Conservation (phyloP, 2,113 vertebrate genomes). For the Planiliza haematocheilus region DNA sequence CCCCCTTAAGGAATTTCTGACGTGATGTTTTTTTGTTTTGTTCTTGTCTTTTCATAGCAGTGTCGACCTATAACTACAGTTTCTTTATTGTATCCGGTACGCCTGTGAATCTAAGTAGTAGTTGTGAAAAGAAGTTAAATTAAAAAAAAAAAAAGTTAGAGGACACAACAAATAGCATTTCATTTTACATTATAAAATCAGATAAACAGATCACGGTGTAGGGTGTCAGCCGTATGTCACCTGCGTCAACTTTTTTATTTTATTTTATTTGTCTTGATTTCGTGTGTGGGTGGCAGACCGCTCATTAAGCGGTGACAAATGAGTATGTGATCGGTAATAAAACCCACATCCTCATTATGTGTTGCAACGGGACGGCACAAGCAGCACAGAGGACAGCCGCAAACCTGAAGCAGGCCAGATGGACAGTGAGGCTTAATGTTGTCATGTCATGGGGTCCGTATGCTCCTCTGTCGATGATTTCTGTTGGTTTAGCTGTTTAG, state of each 20-base stretch:
- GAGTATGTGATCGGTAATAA: slow-evolving; percentile 33
- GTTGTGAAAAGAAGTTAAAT: neutral
- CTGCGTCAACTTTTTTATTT: slow-evolving; percentile 2
- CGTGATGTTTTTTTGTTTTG: neutral
- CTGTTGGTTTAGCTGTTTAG: slow-evolving; percentile 41
- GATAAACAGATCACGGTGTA: slow-evolving; percentile 7
- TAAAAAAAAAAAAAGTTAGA: neutral
- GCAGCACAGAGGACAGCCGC: slow-evolving; percentile 3
- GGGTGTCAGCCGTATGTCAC: slow-evolving; percentile 44
- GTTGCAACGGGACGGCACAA: neutral
- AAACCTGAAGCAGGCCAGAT: slow-evolving; percentile 33
- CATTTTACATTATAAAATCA: neutral
- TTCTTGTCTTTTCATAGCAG: neutral
- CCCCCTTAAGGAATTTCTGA: slow-evolving; percentile 32
- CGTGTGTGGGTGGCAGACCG: slow-evolving; percentile 29
- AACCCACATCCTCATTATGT: slow-evolving; percentile 26
- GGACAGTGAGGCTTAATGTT: slow-evolving; percentile 39
- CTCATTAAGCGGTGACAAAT: slow-evolving; percentile 55
- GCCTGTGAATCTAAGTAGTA: neutral
- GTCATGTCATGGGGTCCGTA: slow-evolving; percentile 42
- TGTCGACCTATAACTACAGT: slow-evolving; percentile 19
- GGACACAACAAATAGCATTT: slow-evolving; percentile 1
- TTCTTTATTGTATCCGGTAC: neutral
- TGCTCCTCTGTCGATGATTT: slow-evolving; percentile 29
- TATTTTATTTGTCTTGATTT: too few relatives aligned